Conservation (phyloP, 2,888 invertebrate species). For the Hipparchia sbordonii region DNA sequence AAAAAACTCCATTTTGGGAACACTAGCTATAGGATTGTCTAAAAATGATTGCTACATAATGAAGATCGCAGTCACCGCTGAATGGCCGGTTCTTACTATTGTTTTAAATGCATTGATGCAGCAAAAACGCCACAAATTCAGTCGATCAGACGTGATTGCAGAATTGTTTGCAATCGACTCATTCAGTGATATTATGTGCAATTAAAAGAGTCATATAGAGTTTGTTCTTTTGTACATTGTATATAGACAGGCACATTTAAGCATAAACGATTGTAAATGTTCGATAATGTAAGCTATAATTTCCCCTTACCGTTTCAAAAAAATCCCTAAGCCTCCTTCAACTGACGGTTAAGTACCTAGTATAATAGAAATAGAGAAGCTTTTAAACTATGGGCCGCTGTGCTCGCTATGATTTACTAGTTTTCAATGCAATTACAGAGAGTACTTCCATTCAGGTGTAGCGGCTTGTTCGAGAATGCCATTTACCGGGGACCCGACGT, state of each 20-base stretch:
- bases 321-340: conserved; percentile 19
- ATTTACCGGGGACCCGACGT: conserved; percentile 35
- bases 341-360: conserved; percentile 31
- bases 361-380: conserved; percentile 33
- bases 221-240: background rate
- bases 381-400: conserved; percentile 26
- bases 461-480: conserved; percentile 36
- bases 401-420: conserved; percentile 39
- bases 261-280: conserved; percentile 1
- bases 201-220: background rate
- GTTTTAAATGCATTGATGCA: too few relatives aligned
- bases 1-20: background rate
- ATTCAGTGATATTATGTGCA: background rate
- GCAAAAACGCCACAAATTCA: too few relatives aligned
- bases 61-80: too few relatives aligned
- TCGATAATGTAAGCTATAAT: conserved; percentile 18
- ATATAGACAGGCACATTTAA: conserved; percentile 8
- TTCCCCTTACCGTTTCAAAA: conserved; percentile 17
- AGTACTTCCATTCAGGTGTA: conserved; percentile 40
- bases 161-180: background rate
- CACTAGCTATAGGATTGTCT: background rate
- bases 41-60: too few relatives aligned
- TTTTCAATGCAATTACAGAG: conserved; percentile 38
- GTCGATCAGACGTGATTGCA: background rate
- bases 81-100: too few relatives aligned